Base-by-base conservation (phyloP, 2,113 vertebrate genomes). In the Gorilla gorilla region DNA sequence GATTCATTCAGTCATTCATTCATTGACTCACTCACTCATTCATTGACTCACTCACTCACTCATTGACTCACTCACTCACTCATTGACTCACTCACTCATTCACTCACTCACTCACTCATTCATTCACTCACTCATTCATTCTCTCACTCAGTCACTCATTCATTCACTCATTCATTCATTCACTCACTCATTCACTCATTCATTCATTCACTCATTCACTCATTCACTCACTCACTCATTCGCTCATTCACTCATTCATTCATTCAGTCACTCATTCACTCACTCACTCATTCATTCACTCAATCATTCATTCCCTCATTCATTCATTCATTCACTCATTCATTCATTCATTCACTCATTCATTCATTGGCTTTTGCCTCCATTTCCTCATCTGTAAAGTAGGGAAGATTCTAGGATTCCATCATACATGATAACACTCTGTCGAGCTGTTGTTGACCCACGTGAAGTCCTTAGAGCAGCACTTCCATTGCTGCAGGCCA, bases 111-210 rank as follows among this genome's bases (percentile, higher is more conserved):
- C 3, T 43, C 48, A 8, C 4, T 4, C 14, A 8, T 35, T 43
- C 9, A 3, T 6, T 43, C 59, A 8, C 14, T 2, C 9, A 11
- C 18, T 43, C 9, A 3, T 13, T 43, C 48, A 5, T 1, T 43
- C 2, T 0, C 2, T 50, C 48, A 22, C 20, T 4, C 14, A 11
- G 25, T n/a, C 10, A 3, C 3, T 43, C 59, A 7, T 1, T 40
- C 45, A 22, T 9, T 2, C 14, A 11, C 50, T 43, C 9, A 2
- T 12, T 43, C 59, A 7, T 0, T 40, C 48, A 22, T 9, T 4
- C 10, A 11, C 35, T 43, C 10, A 3, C 4, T 43, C 59, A 5
- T 2, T 50, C 48, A 22, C 8, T 4, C 14, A 11, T 52, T 43
- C 10, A 3, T 4, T n/a, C 59, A 8, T 0, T 43, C 48, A 50